Conservation (phyloP, 2,888 invertebrate species). For the Sinotaia quadrata region DNA sequence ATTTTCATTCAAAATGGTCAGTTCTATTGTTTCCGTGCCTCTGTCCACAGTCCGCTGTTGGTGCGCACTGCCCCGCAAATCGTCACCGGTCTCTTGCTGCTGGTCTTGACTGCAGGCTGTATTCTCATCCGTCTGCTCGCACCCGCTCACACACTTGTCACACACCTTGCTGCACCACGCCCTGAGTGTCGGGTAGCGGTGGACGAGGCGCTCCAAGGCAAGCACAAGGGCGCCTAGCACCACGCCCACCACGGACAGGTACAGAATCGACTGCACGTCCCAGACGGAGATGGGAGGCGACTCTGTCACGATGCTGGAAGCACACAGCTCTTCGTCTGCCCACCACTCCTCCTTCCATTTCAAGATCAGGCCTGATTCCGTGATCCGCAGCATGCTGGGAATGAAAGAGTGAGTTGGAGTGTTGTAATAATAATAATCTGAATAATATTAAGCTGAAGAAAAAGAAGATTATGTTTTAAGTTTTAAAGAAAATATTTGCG, state of each 20-base stretch:
- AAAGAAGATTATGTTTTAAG: neutral
- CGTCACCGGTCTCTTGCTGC: too few relatives aligned
- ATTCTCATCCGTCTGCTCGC: too few relatives aligned
- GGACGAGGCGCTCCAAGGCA: constrained; percentile 7
- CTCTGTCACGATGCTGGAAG: constrained; percentile 35
- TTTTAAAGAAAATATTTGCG: too few relatives aligned
- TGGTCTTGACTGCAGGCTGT: too few relatives aligned
- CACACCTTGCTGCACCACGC: neutral
- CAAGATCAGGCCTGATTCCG: constrained; percentile 48
- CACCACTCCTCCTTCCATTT: constrained; percentile 47
- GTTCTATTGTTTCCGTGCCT: too few relatives aligned
- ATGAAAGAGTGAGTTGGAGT: neutral
- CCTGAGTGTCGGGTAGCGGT: neutral
- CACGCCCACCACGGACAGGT: constrained; percentile 42
- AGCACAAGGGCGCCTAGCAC: constrained; percentile 23
- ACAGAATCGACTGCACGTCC: constrained; percentile 52
- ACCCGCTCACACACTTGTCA: constrained; percentile 1
- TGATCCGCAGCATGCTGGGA: constrained; percentile 45
- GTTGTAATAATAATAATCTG: neutral
- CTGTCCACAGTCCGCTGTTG: too few relatives aligned
- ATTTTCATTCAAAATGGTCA: too few relatives aligned
- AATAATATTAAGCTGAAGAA: too few relatives aligned
- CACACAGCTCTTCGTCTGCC: constrained; percentile 44
- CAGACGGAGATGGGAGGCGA: constrained; percentile 41
- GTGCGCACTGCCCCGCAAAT: too few relatives aligned